A percentile compares a stretch with the other conserved stretches of the same genome.
Conservation (phyloP, 1,140 invertebrate species). For the Ips typographus region DNA sequence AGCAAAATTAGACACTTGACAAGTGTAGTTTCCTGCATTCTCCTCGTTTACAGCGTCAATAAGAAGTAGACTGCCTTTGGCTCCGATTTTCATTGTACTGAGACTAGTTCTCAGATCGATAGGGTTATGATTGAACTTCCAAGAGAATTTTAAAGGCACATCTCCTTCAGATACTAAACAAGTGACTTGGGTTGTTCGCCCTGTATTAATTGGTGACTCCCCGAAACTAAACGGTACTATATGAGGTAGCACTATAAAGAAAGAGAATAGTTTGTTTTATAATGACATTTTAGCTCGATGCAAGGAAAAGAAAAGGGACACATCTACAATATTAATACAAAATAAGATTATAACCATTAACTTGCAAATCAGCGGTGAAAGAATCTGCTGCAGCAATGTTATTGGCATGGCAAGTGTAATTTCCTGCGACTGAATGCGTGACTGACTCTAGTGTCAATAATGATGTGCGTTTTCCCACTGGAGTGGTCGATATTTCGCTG, state of each 20-base stretch:
- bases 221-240: slow-evolving; percentile 64
- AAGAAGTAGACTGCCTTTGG: slow-evolving; percentile 69
- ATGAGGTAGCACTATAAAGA: slow-evolving; percentile 61
- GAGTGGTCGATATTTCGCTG: slow-evolving; percentile 55
- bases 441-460: slow-evolving; percentile 71
- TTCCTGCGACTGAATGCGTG: slow-evolving; percentile 70
- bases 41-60: slow-evolving; percentile 62
- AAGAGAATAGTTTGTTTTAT: neutral
- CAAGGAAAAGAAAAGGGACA: slow-evolving; percentile 15
- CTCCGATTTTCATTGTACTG: slow-evolving; percentile 64
- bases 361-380: slow-evolving; percentile 66
- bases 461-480: slow-evolving; percentile 50
- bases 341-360: slow-evolving; percentile 58
- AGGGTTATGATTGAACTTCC: slow-evolving; percentile 58
- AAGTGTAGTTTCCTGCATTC: slow-evolving; percentile 61
- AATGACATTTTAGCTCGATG: no score
- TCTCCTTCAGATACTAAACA: slow-evolving; percentile 67
- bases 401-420: slow-evolving; percentile 75
- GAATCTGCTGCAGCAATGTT: slow-evolving; percentile 73
- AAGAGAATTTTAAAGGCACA: slow-evolving; percentile 63
- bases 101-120: slow-evolving; percentile 52
- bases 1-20: slow-evolving; percentile 48
- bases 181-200: slow-evolving; percentile 70
- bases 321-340: slow-evolving; percentile 35
- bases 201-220: slow-evolving; percentile 66